Percentiles rank a stretch among this genome's conserved stretches.
Evolutionary conservation across 2,113 vertebrate species (phyloP).

Genomic region (Phrynosoma platyrhinos): DNA sequence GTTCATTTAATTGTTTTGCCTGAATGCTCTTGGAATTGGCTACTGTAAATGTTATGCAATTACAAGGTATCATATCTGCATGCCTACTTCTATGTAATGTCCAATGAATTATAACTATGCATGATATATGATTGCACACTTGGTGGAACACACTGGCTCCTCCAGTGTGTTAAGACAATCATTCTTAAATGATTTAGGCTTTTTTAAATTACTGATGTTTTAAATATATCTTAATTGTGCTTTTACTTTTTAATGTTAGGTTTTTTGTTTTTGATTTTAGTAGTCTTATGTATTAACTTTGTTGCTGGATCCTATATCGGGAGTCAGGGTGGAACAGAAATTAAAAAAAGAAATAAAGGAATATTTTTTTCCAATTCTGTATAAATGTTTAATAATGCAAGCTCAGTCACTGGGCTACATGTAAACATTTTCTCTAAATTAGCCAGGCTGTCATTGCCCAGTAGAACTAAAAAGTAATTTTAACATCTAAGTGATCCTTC

Average conservation of each 20-base stretch:
- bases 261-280: too few species aligned
- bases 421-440: neutral
- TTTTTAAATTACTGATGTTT: too few species aligned
- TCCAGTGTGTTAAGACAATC: too few species aligned
- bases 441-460: neutral
- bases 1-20: neutral
- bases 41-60: neutral
- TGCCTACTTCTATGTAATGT: neutral
- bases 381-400: neutral
- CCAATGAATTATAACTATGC: neutral
- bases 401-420: neutral
- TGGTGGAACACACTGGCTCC: neutral
- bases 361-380: neutral
- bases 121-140: neutral
- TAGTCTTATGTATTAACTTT: too few species aligned
- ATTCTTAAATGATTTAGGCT: too few species aligned
- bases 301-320: too few species aligned
- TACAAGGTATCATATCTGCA: neutral
- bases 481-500: neutral
- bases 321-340: too few species aligned
- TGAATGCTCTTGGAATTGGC: neutral
- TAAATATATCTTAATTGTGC: neutral
- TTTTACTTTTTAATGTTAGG: too few species aligned
- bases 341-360: too few species aligned
- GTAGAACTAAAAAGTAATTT: constrained; percentile 11